These are phyloP conservation scores for Geodia barretti DNA, from an alignment of 37 sponge, comb jelly and placozoan genomes.

Conservation along the genomic window DNA sequence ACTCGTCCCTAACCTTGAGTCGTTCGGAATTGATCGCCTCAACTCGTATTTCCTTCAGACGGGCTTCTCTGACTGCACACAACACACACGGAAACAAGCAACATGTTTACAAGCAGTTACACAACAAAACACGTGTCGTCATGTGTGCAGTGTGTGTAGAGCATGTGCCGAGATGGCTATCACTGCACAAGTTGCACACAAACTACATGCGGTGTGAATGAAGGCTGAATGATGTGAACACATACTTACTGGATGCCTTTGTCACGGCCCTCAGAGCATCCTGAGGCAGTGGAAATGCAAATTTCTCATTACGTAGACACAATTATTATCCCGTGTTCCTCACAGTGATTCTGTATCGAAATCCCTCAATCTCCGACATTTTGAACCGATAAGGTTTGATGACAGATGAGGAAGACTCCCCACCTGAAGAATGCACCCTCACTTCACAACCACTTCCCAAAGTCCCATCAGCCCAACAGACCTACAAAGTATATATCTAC, in stretches of 20 bases:
- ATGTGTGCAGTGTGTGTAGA: not conserved
- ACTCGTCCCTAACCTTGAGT: constrained; percentile 69
- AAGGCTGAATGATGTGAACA: not conserved
- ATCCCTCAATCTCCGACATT: constrained; percentile 96
- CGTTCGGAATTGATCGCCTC: constrained; percentile 95
- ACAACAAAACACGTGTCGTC: not conserved
- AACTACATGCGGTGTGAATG: not conserved
- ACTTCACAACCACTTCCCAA: not conserved
- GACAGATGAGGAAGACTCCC: not conserved
- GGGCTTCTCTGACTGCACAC: constrained; percentile 79
- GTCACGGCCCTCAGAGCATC: constrained; percentile 89
- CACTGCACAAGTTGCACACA: not conserved
- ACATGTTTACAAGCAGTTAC: not conserved
- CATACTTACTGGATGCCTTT: constrained; percentile 68
- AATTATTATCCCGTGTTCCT: not conserved
- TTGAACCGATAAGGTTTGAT: constrained; percentile 88
- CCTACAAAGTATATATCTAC: not conserved
- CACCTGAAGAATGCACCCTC: not conserved
- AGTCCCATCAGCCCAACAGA: not conserved
- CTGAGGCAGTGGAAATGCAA: constrained; percentile 6
- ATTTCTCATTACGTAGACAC: not conserved
- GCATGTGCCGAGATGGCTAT: not conserved
- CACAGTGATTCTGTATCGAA: constrained; percentile 90
- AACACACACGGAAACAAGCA: not conserved
- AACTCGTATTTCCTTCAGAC: constrained; percentile 90